A percentile compares a stretch with the other conserved stretches of the same genome.
These are phyloP conservation scores for Mythimna loreyi DNA, from an alignment of 2,888 invertebrate species.

Conservation along the genomic window DNA sequence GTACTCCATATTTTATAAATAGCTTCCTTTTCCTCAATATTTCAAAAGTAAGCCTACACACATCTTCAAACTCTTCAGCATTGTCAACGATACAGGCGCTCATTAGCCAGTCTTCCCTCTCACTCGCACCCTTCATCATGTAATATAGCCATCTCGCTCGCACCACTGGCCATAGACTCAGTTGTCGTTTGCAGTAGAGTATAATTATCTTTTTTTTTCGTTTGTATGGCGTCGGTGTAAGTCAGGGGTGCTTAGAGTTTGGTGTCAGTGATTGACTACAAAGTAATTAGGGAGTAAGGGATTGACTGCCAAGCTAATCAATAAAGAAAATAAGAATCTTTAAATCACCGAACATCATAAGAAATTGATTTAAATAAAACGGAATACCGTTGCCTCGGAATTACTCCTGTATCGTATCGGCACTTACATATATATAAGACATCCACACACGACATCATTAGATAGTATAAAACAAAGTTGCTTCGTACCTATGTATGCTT, in stretches of 20 bases:
- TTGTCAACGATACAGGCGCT: constrained; percentile 69
- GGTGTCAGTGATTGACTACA: background rate
- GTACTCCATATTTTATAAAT: constrained; percentile 36
- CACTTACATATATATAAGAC: no score
- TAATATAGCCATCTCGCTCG: constrained; percentile 55
- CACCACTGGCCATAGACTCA: constrained; percentile 52
- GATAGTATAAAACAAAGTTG: no score
- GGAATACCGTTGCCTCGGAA: no score
- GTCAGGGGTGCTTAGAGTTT: constrained; percentile 2
- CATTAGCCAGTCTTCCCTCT: constrained; percentile 71
- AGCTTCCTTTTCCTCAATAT: constrained; percentile 48
- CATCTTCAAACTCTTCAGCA: constrained; percentile 68
- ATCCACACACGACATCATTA: no score
- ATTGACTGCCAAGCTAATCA: no score
- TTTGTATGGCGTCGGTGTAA: constrained; percentile 14
- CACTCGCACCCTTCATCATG: constrained; percentile 43
- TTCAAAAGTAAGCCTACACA: constrained; percentile 42
- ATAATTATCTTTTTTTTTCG: constrained; percentile 57
- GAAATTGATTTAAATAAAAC: no score
- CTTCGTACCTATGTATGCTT: no score
- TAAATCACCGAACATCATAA: no score
- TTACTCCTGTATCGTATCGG: no score
- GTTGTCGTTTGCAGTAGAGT: constrained; percentile 53
- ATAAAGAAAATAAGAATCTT: no score
- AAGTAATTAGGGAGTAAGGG: background rate